Base-by-base conservation (phyloP, 2,888 invertebrate species). In the Ophion slaviceki region DNA sequence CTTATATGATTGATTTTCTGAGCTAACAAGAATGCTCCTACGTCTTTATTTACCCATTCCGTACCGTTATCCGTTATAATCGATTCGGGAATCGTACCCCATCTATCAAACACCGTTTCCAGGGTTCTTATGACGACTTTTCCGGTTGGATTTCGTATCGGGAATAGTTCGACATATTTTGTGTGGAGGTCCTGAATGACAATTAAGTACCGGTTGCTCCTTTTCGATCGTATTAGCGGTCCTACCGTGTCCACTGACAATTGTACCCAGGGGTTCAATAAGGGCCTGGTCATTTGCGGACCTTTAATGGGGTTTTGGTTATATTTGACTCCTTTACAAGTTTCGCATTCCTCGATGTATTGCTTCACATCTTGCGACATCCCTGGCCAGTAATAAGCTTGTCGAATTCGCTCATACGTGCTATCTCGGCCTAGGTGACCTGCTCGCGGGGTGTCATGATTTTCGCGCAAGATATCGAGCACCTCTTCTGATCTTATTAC, bases 31-130 rank as follows among this genome's bases (percentile, higher is more conserved):
- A 67, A 61, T 24, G 74, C 68, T 57, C 32, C 67, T 6, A 84
- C 84, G 2, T 84, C 84, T 61, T 67, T 64, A 53, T 84, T 84
- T 7, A 80, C 1, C 11, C 61, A 84, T 20, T 84, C 74, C 1
- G 53, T 70, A 6, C 82, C 82, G 36, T 78, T 82, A 45, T 82
- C 82, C 3, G 82, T 71, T 14, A 82, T 45, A 8, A 78, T 47
- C 47, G 47, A 59, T n/a, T 59, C 2, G 28, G 40, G 10, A 45
- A n/a, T n/a, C 72, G 74, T 17, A 74, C 66, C 17, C 53, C 59
- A 59, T 17, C 59, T 11, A n/a, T 59, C n/a, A n/a, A 59, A 59
- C 6, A 59, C 6, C 6, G 14, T 17, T 7, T 47, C 61, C 47
- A 62, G 36, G 32, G 3, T 2, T 45, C 67, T 74, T 10, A 36